Evolutionary conservation across 1,140 invertebrate species (phyloP).

Genomic region (Cheumatopsyche charites): DNA sequence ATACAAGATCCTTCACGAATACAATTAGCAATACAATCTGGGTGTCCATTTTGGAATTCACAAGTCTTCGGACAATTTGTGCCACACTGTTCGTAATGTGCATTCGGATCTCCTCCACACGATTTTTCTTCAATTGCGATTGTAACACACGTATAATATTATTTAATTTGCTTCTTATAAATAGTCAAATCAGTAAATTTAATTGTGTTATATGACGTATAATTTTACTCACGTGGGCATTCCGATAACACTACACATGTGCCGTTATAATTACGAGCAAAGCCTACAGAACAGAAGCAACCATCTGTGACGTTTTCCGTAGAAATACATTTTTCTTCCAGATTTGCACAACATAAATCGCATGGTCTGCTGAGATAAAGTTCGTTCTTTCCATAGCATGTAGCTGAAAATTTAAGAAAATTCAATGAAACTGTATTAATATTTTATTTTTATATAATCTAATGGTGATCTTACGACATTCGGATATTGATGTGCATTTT

Average conservation of each 20-base stretch:
- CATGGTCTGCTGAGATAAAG: not conserved
- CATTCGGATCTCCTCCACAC: constrained; percentile 10
- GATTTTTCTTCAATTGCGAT: constrained; percentile 17
- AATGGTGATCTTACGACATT: not conserved
- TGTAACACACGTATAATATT: no score
- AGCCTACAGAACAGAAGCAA: constrained; percentile 16
- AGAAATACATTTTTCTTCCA: not conserved
- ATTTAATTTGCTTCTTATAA: no score
- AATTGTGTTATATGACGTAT: not conserved
- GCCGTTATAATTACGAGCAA: constrained; percentile 18
- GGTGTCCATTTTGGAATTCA: not conserved
- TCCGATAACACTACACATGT: not conserved
- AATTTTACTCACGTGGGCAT: constrained; percentile 9
- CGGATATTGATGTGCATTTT: constrained; percentile 1
- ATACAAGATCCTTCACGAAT: constrained; percentile 1
- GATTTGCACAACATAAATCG: constrained; percentile 2
- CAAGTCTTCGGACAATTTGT: constrained; percentile 1
- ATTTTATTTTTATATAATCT: not conserved
- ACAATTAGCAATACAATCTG: not conserved
- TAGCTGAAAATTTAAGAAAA: not conserved
- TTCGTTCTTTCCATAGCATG: not conserved
- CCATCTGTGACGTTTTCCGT: not conserved
- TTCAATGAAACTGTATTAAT: not conserved
- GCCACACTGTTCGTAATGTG: constrained; percentile 12
- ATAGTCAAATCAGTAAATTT: not conserved